Evolutionary conservation across 2,113 vertebrate genomes (phyloP), one percentile per base, ranked within the genome.

Genomic region (Sphyrna mokarran): DNA sequence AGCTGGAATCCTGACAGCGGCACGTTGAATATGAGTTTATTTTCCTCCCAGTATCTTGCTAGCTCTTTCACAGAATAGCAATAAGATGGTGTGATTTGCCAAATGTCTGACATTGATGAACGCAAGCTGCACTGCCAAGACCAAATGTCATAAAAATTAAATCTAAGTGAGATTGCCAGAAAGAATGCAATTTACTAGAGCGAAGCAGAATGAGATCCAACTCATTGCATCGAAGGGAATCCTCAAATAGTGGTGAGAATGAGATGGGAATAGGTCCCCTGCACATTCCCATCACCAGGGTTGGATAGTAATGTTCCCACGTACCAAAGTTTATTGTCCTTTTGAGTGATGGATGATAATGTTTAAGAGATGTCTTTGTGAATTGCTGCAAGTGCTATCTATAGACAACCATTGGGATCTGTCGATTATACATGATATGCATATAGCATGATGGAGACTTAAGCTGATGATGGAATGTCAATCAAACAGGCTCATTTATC

Each of bases 121-220:
- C 63, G 58, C 26, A 29, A 63, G 14, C 58, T 91, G 58, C 33
- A 91, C 89, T 91, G 54, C 26, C 58, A 91, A 37, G 29, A 63
- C 58, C 16, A 91, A 91, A 63, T 58, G 89, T n/a, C 58, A 91
- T 91, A n/a, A n/a, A 63, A 63, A 54, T 91, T 63, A 91, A 63
- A 63, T 91, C 29, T 91, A n/a, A 63, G 63, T 14, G 61, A 33
- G 54, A 61, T 90, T 14, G 33, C 54, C 29, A 61, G 33, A 63
- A 61, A 61, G 87, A 63, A 63, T 29, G n/a, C 33, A 29, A 63
- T 63, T 90, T 63, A 63, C 29, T 61, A 29, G 7, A 90, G 63
- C 22, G 1, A 16, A 58, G n/a, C 89, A n/a, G 54, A 91, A 91
- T 91, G 33, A 61, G 89, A 58, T n/a, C 89, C 5, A 63, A 33